These are phyloP conservation scores for Sarcophaga subvicina DNA, from an alignment of 2,888 invertebrate species.

Conservation along the genomic window DNA sequence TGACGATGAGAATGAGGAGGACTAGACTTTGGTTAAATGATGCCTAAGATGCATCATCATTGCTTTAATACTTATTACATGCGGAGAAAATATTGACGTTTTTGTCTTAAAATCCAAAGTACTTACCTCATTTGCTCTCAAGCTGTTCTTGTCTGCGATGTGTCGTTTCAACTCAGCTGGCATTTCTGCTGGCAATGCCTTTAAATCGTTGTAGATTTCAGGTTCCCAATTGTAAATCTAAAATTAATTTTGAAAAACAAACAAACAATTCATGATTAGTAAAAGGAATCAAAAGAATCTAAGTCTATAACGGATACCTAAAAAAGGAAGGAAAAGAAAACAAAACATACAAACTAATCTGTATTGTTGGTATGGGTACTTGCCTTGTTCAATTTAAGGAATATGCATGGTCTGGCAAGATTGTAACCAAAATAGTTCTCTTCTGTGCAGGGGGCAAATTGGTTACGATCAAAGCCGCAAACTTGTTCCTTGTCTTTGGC, in stretches of 20 bases:
- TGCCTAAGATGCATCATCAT: too few relatives aligned
- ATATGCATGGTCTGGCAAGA: slow-evolving; percentile 94
- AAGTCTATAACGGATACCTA: too few relatives aligned
- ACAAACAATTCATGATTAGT: slow-evolving; percentile 32
- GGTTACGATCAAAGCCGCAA: slow-evolving; percentile 89
- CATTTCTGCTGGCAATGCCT: slow-evolving; percentile 88
- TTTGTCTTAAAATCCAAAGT: too few relatives aligned
- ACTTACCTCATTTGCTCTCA: slow-evolving; percentile 81
- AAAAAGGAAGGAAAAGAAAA: too few relatives aligned
- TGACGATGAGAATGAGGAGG: too few relatives aligned
- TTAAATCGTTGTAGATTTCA: slow-evolving; percentile 88
- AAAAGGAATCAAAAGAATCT: neutral
- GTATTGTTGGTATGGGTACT: slow-evolving; percentile 41
- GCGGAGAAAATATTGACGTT: too few relatives aligned
- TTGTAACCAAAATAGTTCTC: slow-evolving; percentile 93
- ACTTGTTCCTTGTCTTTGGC: slow-evolving; percentile 85
- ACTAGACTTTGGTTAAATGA: too few relatives aligned
- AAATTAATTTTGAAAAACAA: neutral
- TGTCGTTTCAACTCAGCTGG: slow-evolving; percentile 88
- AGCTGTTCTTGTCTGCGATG: slow-evolving; percentile 83
- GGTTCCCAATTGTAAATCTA: slow-evolving; percentile 96
- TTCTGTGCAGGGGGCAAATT: slow-evolving; percentile 90
- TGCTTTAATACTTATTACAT: too few relatives aligned
- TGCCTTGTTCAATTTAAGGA: slow-evolving; percentile 98
- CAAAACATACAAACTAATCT: too few relatives aligned